These are phyloP conservation scores for Crossocerus cetratus DNA, from an alignment of 2,888 invertebrate genomes.

Conservation along the genomic window DNA sequence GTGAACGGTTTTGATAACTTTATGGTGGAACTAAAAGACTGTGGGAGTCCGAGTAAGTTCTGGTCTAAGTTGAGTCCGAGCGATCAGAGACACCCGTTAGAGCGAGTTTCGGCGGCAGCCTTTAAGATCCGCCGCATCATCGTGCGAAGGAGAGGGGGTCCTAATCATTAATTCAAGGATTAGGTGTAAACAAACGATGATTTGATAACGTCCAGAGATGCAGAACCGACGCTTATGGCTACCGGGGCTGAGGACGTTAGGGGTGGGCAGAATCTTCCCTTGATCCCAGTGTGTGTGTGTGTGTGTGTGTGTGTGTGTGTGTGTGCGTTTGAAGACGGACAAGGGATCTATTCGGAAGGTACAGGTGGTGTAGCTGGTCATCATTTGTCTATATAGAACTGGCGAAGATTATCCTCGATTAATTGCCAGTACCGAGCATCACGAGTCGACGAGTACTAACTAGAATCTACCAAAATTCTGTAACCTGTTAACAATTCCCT, in stretches of 20 bases:
- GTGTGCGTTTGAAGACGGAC: slow-evolving; percentile 32
- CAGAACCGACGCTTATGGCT: slow-evolving; percentile 62
- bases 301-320: too few relatives aligned
- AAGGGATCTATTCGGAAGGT: slow-evolving; percentile 49
- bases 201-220: slow-evolving; percentile 74
- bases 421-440: slow-evolving; percentile 59
- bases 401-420: slow-evolving; percentile 66
- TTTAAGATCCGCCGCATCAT: slow-evolving; percentile 73
- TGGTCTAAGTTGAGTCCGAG: background rate
- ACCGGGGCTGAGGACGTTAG: slow-evolving; percentile 53
- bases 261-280: slow-evolving; percentile 57
- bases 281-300: slow-evolving; percentile 53
- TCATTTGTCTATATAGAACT: slow-evolving; percentile 63
- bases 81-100: slow-evolving; percentile 60
- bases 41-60: background rate
- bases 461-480: too few relatives aligned
- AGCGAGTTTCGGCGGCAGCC: slow-evolving; percentile 60
- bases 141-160: slow-evolving; percentile 64
- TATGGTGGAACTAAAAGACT: background rate
- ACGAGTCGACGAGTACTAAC: background rate
- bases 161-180: slow-evolving; percentile 76
- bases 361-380: slow-evolving; percentile 66
- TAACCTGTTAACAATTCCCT: background rate
- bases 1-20: background rate
- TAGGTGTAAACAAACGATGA: slow-evolving; percentile 75